Base-by-base conservation (phyloP, 1,140 invertebrate species). In the Branchinecta lindahli region DNA sequence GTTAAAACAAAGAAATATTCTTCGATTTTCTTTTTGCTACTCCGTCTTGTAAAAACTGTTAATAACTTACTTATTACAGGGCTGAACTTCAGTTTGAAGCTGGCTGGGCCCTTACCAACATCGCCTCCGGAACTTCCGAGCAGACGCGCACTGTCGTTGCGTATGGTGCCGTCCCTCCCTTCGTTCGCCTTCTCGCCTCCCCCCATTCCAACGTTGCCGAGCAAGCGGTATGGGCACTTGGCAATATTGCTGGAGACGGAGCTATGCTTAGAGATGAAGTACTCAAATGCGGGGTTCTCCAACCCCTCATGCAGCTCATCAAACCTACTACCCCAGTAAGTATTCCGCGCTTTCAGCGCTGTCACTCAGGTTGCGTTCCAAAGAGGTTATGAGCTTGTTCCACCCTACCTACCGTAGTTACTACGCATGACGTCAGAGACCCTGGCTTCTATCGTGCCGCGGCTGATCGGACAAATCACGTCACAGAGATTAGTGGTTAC, bases 71-170 rank as follows among this genome's bases (percentile, higher is more conserved):
- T 21, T 70, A 68, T 82, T 82, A 10, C 77, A 94, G 92, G 74
- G 81, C 89, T n/a, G 83, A 86, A 68, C 79, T 98, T 9, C 95
- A 98, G 79, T 98, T 98, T 82, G 96, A 99, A 82, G 89, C 95
- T 44, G 90, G 95, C 2, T 99, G 96, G 96, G 94, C 94, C 0
- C 79, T 99, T 21, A 99, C 96, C 46, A 99, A 99, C 77, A 94
- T 99, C 73, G 96, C 96, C 10, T 97, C 93, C 0, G 95, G 95
- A 12, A 94, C 89, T 8, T 88, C 92, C 10, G 84, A 88, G 20
- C 93, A 98, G 80, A 97, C 94, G 4, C 84, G 87, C 73, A 87
- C 86, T 66, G 91, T 97, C 46, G 87, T 96, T 8, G 85, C 89
- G 75, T 79, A 85, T 76, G 90, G 91, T 65, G 96, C 94, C 15